Evolutionary conservation across 2,113 vertebrate genomes (phyloP).

Genomic region (Tragelaphus buxtoni): DNA sequence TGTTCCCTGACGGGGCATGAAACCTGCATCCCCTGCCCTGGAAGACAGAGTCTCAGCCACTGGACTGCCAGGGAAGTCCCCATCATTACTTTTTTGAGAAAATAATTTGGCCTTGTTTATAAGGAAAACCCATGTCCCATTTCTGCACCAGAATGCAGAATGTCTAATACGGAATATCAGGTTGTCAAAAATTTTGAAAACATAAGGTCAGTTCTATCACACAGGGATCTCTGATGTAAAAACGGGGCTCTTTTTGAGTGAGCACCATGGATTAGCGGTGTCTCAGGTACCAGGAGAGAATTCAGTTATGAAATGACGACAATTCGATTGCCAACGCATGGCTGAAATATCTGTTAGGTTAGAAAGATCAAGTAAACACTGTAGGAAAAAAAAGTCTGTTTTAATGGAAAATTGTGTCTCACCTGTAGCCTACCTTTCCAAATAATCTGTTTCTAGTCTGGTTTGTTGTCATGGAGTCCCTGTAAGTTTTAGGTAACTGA

Average conservation of each 20-base stretch:
- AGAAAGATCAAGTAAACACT: not conserved
- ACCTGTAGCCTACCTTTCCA: not conserved
- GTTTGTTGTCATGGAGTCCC: not conserved
- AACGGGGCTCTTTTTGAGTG: not conserved
- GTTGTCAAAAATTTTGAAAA: not conserved
- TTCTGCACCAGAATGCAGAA: not conserved
- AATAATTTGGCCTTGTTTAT: not conserved
- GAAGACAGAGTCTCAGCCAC: not conserved
- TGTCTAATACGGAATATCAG: not conserved
- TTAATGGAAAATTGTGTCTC: not conserved
- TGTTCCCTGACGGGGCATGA: not conserved
- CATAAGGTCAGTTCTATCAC: not conserved
- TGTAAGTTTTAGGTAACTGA: not conserved
- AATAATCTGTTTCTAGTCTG: not conserved
- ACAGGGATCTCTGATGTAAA: not conserved
- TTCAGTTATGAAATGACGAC: not conserved
- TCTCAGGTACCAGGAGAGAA: not conserved
- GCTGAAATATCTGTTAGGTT: not conserved
- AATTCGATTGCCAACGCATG: not conserved
- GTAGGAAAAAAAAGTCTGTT: not conserved
- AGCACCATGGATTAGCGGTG: not conserved
- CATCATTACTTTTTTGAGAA: not conserved
- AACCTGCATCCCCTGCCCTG: not conserved
- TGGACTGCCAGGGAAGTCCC: not conserved
- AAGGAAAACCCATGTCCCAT: not conserved